Evolutionary conservation across 1,140 invertebrate genomes (phyloP), one percentile per base, ranked within the genome.

Genomic region (Heliconius hewitsoni): DNA sequence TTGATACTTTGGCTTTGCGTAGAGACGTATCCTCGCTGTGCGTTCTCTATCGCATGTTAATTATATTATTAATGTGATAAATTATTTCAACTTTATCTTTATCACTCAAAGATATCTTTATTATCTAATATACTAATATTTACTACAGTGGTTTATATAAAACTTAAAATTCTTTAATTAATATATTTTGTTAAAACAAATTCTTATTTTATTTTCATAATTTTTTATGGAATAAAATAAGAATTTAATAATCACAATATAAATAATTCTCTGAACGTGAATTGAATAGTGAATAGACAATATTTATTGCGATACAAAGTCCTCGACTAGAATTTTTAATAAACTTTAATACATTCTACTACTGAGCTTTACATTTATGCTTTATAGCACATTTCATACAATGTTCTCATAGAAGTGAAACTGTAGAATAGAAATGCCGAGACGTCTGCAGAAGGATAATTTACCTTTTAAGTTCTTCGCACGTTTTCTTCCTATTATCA

Each of bases 391-490:
- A 66, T 66, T 66, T 30, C 27, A 23, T 23, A 57, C n/a, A 57
- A 30, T 27, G 13, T 66, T 66, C 13, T 30, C 30, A 66, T 66
- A 30, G 11, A 13, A 23, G 60, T 30, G 23, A 66, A 66, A 27
- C 27, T 66, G 27, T 66, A 66, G 60, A 16, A 66, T 30, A 57
- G 55, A 52, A 73, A 73, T 74, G 46, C 72, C 57, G 37, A 50
- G 77, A 73, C 77, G 77, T 78, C 73, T 75, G 57, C 66, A 55
- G 39, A 71, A 50, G 75, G 66, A 79, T 75, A 79, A 79, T 79
- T 55, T 75, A 73, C 55, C 42, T 52, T 72, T 79, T 72, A 76
- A 79, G 60, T 79, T 79, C 78, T 73, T 72, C n/a, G 78, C 78
- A 76, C 74, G 74, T 79, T 76, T 73, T 75, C 18, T 74, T 76